Percentiles rank a stretch among this genome's conserved stretches.
Evolutionary conservation across 2,113 vertebrate species (phyloP).

Genomic region (Poecile atricapillus): DNA sequence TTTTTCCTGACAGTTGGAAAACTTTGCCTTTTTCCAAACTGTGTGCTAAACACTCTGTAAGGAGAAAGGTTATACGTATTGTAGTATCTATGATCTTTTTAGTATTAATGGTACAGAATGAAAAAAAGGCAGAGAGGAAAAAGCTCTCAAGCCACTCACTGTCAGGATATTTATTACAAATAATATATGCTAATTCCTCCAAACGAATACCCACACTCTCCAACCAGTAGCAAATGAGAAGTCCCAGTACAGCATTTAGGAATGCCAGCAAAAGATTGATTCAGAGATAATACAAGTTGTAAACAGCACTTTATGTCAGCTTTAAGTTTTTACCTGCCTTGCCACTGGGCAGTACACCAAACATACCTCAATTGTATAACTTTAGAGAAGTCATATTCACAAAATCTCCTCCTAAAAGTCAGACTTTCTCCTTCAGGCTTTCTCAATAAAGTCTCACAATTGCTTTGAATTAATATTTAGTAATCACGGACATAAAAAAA

Average conservation of each 20-base stretch:
- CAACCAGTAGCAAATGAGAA: background rate
- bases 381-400: background rate
- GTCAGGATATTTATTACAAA: background rate
- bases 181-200: background rate
- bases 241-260: background rate
- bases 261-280: background rate
- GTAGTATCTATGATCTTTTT: background rate
- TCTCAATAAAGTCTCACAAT: background rate
- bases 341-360: background rate
- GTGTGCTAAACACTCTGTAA: background rate
- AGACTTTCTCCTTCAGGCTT: background rate
- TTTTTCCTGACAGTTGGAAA: background rate
- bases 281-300: background rate
- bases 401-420: background rate
- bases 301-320: background rate
- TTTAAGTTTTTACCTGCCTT: background rate
- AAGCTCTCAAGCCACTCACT: background rate
- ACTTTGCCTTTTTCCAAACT: background rate
- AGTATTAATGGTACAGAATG: background rate
- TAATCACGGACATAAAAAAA: rapidly evolving
- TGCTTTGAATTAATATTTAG: background rate
- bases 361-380: rapidly evolving
- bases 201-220: background rate
- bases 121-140: background rate
- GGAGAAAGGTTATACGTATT: background rate